A percentile compares a stretch with the other conserved stretches of the same genome.
Conservation (phyloP, 1,140 invertebrate genomes). For the Zaprionus gabonicus region DNA sequence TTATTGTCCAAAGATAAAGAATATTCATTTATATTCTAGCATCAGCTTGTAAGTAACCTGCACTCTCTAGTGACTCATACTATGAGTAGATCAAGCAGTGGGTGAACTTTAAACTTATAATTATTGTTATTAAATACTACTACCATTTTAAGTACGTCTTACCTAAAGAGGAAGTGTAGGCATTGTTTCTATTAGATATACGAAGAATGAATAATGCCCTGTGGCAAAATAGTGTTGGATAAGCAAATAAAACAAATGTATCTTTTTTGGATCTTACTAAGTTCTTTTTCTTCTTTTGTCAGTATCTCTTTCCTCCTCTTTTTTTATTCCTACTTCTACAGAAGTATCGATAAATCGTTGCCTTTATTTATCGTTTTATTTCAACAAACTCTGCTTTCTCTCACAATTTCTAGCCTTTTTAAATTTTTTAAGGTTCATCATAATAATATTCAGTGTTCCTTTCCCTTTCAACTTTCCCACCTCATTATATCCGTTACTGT, state of each 20-base stretch:
- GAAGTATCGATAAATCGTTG: too few species aligned
- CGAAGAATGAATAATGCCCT: background rate
- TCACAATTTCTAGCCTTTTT: too few species aligned
- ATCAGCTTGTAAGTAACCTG: background rate
- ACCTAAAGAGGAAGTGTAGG: background rate
- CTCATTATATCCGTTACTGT: too few species aligned
- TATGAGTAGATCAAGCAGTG: background rate
- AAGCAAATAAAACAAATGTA: background rate
- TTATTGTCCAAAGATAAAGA: background rate
- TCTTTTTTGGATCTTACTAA: too few species aligned
- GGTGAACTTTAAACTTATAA: background rate
- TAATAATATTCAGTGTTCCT: too few species aligned
- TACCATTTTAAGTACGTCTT: background rate
- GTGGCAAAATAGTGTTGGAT: background rate
- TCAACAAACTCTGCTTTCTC: too few species aligned
- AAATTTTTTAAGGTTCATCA: too few species aligned
- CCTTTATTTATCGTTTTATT: too few species aligned
- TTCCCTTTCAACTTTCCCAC: background rate
- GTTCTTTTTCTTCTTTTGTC: too few species aligned
- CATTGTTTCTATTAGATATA: background rate
- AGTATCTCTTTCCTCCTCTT: too few species aligned
- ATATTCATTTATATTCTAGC: background rate
- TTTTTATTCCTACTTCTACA: too few species aligned
- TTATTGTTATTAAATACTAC: background rate
- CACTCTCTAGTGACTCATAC: background rate